Percentiles rank a stretch among this genome's conserved stretches.
phyloP scores from a whole-genome alignment of 2,113 vertebrate genomes.

The Petrocephalus zakoni region DNA sequence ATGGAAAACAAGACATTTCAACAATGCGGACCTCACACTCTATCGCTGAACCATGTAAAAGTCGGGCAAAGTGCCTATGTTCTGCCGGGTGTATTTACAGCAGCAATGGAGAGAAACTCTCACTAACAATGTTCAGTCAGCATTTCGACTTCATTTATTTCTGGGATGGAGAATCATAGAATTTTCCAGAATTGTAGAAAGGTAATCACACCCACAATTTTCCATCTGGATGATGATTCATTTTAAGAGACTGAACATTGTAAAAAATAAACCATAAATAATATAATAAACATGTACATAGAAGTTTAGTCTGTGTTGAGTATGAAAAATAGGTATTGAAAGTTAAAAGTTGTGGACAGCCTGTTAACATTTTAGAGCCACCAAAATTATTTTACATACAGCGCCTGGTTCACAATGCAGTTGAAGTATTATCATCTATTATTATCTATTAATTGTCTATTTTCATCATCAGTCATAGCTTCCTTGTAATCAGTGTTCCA shows the following conservation, averaged over 20 bases:
- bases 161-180: neutral
- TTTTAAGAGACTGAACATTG: neutral
- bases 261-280: too few relatives aligned
- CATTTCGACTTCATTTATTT: neutral
- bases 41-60: neutral
- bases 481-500: neutral
- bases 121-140: too few relatives aligned
- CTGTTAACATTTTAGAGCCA: neutral
- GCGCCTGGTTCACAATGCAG: too few relatives aligned
- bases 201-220: neutral
- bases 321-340: neutral
- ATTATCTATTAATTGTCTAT: neutral
- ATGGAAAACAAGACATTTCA: neutral
- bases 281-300: too few relatives aligned
- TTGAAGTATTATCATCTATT: neutral
- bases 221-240: neutral
- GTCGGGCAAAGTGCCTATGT: neutral
- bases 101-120: neutral
- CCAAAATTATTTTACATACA: too few relatives aligned
- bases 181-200: neutral
- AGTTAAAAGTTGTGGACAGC: neutral
- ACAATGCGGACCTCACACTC: too few relatives aligned
- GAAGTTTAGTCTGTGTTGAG: neutral
- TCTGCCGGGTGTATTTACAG: neutral
- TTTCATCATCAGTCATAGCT: neutral